Percentiles rank a stretch among this genome's conserved stretches.
Conservation (phyloP, 2,113 vertebrate genomes). For the Maccullochella peelii region DNA sequence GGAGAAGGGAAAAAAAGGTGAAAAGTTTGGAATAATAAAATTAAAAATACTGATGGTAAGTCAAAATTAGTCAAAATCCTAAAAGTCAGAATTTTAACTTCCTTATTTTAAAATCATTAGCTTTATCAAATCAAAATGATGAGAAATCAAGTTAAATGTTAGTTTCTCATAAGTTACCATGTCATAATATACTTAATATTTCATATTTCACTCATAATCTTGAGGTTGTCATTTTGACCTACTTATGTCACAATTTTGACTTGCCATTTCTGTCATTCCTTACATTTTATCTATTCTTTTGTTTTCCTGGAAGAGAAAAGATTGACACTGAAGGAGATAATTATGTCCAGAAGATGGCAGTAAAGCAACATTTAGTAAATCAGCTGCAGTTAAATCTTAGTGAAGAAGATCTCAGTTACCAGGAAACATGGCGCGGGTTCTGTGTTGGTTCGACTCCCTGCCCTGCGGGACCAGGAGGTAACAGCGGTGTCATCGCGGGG, state of each 20-base stretch:
- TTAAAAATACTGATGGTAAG: no score
- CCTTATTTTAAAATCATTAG: no score
- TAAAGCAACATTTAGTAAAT: not conserved
- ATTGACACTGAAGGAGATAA: not conserved
- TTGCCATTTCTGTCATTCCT: not conserved
- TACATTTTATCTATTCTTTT: not conserved
- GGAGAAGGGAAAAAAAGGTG: no score
- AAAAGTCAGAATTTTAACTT: no score
- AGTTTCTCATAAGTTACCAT: no score
- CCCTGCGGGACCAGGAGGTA: slow-evolving; percentile 25
- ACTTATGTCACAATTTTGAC: no score
- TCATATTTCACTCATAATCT: no score
- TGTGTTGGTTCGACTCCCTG: not conserved
- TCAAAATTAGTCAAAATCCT: no score
- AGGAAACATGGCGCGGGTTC: slow-evolving; percentile 57
- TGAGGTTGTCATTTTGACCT: no score
- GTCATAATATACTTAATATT: no score
- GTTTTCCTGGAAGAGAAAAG: not conserved
- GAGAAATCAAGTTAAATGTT: no score
- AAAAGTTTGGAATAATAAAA: not conserved
- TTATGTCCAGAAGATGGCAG: slow-evolving; percentile 40
- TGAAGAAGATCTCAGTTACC: slow-evolving; percentile 44
- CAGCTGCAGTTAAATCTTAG: not conserved
- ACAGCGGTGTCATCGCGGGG: slow-evolving; percentile 16
- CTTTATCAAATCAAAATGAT: no score